Percentiles rank a stretch among this genome's conserved stretches.
These are phyloP conservation scores for Oryzias curvinotus DNA, from an alignment of 2,113 vertebrate species.

Conservation along the genomic window DNA sequence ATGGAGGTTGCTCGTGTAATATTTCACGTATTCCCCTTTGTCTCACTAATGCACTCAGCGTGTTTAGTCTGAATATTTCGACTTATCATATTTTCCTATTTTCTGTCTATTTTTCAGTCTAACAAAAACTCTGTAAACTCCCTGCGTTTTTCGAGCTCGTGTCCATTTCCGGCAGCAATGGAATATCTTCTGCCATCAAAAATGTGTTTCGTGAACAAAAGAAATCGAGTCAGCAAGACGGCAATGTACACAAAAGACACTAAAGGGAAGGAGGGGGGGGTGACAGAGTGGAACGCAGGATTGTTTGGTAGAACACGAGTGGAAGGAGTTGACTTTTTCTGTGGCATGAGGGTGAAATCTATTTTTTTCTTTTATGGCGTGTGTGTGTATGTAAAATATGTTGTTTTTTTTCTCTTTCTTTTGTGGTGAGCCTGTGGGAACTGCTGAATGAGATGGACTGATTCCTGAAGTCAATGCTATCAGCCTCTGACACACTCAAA, in stretches of 20 bases:
- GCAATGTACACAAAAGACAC: slow-evolving; percentile 20
- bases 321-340: slow-evolving; percentile 54
- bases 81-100: slow-evolving; percentile 61
- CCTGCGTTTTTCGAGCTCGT: slow-evolving; percentile 51
- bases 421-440: slow-evolving; percentile 71
- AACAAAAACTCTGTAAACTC: slow-evolving; percentile 62
- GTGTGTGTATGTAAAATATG: slow-evolving; percentile 33
- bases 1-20: slow-evolving; percentile 32
- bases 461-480: slow-evolving; percentile 82
- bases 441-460: slow-evolving; percentile 70
- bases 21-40: slow-evolving; percentile 63
- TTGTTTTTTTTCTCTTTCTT: slow-evolving; percentile 60
- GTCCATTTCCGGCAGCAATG: slow-evolving; percentile 59
- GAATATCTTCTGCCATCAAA: slow-evolving; percentile 64
- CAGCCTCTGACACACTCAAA: slow-evolving; percentile 81
- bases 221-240: slow-evolving; percentile 9
- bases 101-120: slow-evolving; percentile 23
- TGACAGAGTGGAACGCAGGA: slow-evolving; percentile 34
- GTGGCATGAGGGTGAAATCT: slow-evolving; percentile 55
- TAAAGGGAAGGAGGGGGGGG: slow-evolving; percentile 1
- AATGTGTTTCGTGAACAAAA: slow-evolving; percentile 45
- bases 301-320: slow-evolving; percentile 63
- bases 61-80: slow-evolving; percentile 69
- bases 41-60: slow-evolving; percentile 30
- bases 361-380: slow-evolving; percentile 63